These are phyloP conservation scores for Apis laboriosa DNA, from an alignment of 1,140 invertebrate species.

Conservation along the genomic window DNA sequence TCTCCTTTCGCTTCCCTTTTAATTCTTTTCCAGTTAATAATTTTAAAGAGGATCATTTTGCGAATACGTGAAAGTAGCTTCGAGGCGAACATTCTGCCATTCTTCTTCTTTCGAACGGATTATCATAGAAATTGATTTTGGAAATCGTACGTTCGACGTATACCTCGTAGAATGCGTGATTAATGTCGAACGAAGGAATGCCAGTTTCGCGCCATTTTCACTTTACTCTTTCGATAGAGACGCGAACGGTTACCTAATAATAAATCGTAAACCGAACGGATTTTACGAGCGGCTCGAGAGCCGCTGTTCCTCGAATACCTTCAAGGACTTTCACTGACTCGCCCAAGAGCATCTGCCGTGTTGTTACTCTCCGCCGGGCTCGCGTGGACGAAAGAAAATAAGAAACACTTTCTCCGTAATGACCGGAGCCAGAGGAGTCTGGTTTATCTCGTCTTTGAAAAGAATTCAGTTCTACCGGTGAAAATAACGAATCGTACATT, in stretches of 20 bases:
- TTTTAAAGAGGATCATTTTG: too few species aligned
- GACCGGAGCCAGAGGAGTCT: constrained; percentile 56
- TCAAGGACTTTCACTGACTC: constrained; percentile 73
- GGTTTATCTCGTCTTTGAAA: constrained; percentile 31
- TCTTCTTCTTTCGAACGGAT: not conserved
- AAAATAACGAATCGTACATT: not conserved
- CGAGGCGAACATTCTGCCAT: too few species aligned
- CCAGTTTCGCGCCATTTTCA: not conserved
- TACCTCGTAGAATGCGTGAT: not conserved
- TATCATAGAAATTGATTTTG: not conserved
- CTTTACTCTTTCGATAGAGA: not conserved
- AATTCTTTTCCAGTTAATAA: too few species aligned
- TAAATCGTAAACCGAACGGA: constrained; percentile 22
- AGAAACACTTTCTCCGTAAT: constrained; percentile 76
- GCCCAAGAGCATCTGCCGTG: constrained; percentile 67
- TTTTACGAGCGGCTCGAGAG: constrained; percentile 20
- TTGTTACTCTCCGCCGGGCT: constrained; percentile 52
- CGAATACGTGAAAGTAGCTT: too few species aligned
- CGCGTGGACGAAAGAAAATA: constrained; percentile 59
- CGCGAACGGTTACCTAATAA: constrained; percentile 52
- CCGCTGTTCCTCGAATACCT: constrained; percentile 32
- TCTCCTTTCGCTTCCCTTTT: too few species aligned
- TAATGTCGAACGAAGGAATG: not conserved
- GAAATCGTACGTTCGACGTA: not conserved
- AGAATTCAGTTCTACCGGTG: not conserved